Conservation (phyloP, 2,888 invertebrate species). For the Chironomus tentans region DNA sequence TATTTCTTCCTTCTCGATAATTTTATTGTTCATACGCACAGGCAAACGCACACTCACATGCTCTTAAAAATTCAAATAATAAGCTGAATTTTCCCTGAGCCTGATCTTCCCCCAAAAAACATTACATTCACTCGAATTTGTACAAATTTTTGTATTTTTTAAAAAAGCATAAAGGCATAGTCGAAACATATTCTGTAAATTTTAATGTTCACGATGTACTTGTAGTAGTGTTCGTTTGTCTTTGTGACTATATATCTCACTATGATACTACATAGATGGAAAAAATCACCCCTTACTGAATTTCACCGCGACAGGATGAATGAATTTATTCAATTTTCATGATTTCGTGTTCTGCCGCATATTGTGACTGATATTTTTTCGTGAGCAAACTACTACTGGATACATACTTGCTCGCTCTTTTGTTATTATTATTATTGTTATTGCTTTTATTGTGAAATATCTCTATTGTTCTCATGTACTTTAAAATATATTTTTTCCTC, state of each 20-base stretch:
- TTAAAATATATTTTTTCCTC: too few species aligned
- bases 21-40: background rate
- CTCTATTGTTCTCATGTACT: too few species aligned
- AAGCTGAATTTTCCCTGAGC: background rate
- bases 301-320: background rate
- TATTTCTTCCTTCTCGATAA: background rate
- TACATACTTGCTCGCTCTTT: background rate
- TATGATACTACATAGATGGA: too few species aligned
- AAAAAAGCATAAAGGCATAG: too few species aligned
- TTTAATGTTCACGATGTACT: background rate
- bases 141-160: background rate
- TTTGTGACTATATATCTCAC: background rate
- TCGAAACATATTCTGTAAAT: background rate
- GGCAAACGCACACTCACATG: background rate
- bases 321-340: slow-evolving; percentile 20
- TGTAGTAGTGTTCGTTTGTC: background rate
- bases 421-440: background rate
- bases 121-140: background rate
- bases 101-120: background rate
- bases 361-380: background rate
- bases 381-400: background rate
- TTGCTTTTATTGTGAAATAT: too few species aligned
- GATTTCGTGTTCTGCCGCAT: slow-evolving; percentile 2
- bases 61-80: background rate
- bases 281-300: slow-evolving; percentile 17